These are phyloP conservation scores for Formicarius rufipectus DNA, from an alignment of 2,113 vertebrate species.

Conservation along the genomic window DNA sequence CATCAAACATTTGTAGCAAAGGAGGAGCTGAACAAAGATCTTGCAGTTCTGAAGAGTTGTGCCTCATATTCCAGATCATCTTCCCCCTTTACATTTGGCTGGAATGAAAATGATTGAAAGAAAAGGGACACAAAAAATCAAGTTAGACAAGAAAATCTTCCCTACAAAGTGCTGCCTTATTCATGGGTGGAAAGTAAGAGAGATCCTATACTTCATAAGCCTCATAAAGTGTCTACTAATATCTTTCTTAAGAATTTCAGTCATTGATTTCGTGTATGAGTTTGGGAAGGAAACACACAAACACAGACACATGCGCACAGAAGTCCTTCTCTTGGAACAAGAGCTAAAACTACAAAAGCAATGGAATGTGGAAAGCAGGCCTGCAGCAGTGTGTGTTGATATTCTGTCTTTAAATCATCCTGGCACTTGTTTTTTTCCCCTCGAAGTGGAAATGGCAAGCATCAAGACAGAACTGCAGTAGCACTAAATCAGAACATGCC, in stretches of 20 bases:
- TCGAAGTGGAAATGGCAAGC: slow-evolving; percentile 64
- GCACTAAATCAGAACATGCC: slow-evolving; percentile 60
- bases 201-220: background rate
- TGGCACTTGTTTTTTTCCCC: slow-evolving; percentile 67
- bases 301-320: background rate
- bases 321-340: slow-evolving; percentile 50
- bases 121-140: background rate
- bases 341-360: slow-evolving; percentile 59
- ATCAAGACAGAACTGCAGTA: slow-evolving; percentile 51
- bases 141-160: background rate
- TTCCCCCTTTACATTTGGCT: background rate
- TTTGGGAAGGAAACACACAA: slow-evolving; percentile 19
- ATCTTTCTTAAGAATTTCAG: background rate
- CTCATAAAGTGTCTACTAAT: background rate
- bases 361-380: slow-evolving; percentile 61
- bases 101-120: background rate
- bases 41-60: background rate
- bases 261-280: background rate
- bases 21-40: background rate
- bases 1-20: background rate
- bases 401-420: slow-evolving; percentile 74
- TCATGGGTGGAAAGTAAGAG: background rate
- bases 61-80: background rate
- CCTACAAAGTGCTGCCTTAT: background rate
- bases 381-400: slow-evolving; percentile 67